These are phyloP conservation scores for Rhea americana DNA, from an alignment of 2,113 vertebrate species.

Conservation along the genomic window DNA sequence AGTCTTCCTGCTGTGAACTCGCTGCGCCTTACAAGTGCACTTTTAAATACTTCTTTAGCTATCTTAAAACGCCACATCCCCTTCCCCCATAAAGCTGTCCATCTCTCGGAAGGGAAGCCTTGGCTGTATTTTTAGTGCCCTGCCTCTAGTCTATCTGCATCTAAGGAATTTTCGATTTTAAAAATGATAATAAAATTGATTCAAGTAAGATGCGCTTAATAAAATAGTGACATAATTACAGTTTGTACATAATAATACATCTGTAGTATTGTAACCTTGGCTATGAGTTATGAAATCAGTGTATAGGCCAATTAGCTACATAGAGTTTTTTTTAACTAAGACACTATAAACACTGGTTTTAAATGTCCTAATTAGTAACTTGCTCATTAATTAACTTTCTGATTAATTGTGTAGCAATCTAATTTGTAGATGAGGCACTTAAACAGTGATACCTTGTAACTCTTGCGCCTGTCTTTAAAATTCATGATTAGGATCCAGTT, in stretches of 20 bases:
- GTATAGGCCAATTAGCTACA: constrained; percentile 79
- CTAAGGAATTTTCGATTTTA: constrained; percentile 8
- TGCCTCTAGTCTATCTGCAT: background rate
- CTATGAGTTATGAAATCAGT: constrained; percentile 78
- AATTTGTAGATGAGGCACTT: constrained; percentile 83
- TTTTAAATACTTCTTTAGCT: background rate
- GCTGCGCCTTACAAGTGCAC: rapidly evolving
- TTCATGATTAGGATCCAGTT: constrained; percentile 64
- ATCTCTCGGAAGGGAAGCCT: background rate
- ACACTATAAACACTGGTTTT: constrained; percentile 80
- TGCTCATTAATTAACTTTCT: constrained; percentile 87
- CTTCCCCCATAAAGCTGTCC: too few relatives aligned
- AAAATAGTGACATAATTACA: constrained; percentile 74
- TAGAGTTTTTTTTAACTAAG: constrained; percentile 66
- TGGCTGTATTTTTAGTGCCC: rapidly evolving
- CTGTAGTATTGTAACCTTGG: constrained; percentile 74
- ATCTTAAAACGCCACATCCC: background rate
- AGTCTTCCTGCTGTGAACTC: background rate
- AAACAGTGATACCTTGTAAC: constrained; percentile 81
- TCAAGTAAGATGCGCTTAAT: constrained; percentile 63
- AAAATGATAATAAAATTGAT: constrained; percentile 70
- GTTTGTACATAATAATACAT: constrained; percentile 76
- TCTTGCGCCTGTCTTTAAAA: constrained; percentile 77
- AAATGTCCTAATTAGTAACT: constrained; percentile 85
- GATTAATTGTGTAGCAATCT: constrained; percentile 85